phyloP scores from a whole-genome alignment of 1,140 invertebrate species.

The Andricus grossulariae region DNA sequence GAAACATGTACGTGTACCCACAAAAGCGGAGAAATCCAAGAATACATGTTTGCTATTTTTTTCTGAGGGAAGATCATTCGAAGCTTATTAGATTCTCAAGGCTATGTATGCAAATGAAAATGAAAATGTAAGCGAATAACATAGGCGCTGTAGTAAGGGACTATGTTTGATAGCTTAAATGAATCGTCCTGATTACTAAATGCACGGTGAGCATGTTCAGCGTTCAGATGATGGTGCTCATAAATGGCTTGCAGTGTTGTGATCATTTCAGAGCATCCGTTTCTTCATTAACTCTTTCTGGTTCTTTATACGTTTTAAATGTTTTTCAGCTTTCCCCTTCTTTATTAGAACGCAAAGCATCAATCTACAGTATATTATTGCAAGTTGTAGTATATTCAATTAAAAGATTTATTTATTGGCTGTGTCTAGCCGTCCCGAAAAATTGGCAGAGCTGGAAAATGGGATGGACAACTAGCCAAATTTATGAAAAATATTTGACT shows the following conservation, averaged over 20 bases:
- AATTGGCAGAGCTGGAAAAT: too few relatives aligned
- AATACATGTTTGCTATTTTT: slow-evolving; percentile 2
- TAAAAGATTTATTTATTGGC: too few relatives aligned
- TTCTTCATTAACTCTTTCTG: slow-evolving; percentile 1
- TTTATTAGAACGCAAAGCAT: background rate
- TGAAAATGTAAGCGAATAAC: slow-evolving; percentile 28
- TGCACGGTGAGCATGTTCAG: slow-evolving; percentile 1
- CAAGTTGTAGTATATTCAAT: too few relatives aligned
- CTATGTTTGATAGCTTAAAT: slow-evolving; percentile 13
- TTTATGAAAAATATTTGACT: too few relatives aligned
- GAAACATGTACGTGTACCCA: background rate
- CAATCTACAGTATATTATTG: too few relatives aligned
- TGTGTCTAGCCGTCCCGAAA: too few relatives aligned
- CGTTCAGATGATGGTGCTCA: slow-evolving; percentile 16
- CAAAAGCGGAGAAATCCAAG: slow-evolving; percentile 17
- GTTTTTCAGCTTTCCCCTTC: background rate
- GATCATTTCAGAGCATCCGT: slow-evolving; percentile 28
- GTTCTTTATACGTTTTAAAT: background rate
- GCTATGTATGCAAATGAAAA: slow-evolving; percentile 13
- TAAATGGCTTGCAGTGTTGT: background rate
- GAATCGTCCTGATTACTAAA: slow-evolving; percentile 13
- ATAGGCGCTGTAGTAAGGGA: slow-evolving; percentile 9
- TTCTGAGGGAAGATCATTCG: background rate
- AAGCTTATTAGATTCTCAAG: background rate
- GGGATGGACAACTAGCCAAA: too few relatives aligned